Evolutionary conservation across 2,797 vertebrate genomes (phyloP).

Genomic region (Poecilia velifera): DNA sequence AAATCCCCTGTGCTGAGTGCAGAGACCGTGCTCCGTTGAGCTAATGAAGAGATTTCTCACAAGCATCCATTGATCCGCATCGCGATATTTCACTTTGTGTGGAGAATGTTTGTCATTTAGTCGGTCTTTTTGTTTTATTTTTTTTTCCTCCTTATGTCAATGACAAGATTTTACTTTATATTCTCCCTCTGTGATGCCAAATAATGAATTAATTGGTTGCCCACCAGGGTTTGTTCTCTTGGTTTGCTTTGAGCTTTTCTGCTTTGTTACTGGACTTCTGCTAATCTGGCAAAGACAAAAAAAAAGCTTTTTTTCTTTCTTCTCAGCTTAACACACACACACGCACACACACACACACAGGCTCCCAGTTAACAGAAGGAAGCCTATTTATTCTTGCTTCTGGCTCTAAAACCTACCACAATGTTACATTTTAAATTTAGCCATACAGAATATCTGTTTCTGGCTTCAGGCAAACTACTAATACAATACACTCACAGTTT

Average conservation of each 20-base stretch:
- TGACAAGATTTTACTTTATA: slow-evolving; percentile 6
- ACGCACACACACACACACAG: not conserved
- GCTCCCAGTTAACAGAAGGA: slow-evolving; percentile 25
- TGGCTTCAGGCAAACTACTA: slow-evolving; percentile 55
- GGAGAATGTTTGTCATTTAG: slow-evolving; percentile 56
- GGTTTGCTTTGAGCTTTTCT: slow-evolving; percentile 19
- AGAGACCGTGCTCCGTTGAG: slow-evolving; percentile 50
- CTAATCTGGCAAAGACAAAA: not conserved
- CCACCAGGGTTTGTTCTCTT: slow-evolving; percentile 26
- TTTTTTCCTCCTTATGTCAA: slow-evolving; percentile 1
- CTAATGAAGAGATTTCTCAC: slow-evolving; percentile 67
- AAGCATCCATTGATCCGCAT: slow-evolving; percentile 60
- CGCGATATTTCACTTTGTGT: slow-evolving; percentile 43
- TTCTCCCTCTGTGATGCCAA: slow-evolving; percentile 4
- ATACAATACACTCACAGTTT: slow-evolving; percentile 29
- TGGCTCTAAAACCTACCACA: slow-evolving; percentile 39
- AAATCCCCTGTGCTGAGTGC: slow-evolving; percentile 53
- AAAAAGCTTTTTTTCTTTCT: slow-evolving; percentile 13
- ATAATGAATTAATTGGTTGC: slow-evolving; percentile 36
- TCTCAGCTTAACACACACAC: slow-evolving; percentile 5
- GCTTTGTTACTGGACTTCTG: slow-evolving; percentile 5
- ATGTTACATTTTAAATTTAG: slow-evolving; percentile 64
- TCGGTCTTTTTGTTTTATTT: slow-evolving; percentile 10
- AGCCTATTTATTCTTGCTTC: slow-evolving; percentile 40
- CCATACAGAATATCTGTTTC: slow-evolving; percentile 32